These are phyloP conservation scores for Diabrotica virgifera DNA, from an alignment of 1,140 invertebrate species.

Conservation along the genomic window DNA sequence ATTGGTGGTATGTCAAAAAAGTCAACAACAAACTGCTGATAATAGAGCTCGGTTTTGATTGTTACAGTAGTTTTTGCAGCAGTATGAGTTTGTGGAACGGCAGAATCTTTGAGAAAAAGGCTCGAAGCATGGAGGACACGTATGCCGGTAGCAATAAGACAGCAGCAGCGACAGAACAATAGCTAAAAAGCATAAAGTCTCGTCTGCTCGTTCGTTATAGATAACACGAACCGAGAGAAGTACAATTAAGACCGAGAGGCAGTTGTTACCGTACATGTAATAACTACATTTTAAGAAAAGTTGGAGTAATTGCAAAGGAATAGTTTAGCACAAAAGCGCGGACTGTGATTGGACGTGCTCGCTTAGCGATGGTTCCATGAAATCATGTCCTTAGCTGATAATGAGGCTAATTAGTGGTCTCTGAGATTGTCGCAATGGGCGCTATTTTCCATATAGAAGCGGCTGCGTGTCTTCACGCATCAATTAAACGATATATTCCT, in stretches of 20 bases:
- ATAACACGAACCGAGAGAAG: slow-evolving; percentile 25
- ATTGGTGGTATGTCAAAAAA: too few relatives aligned
- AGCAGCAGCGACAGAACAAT: too few relatives aligned
- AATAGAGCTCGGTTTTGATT: too few relatives aligned
- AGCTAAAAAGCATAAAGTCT: too few relatives aligned
- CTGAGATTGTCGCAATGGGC: slow-evolving; percentile 47
- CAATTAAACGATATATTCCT: slow-evolving; percentile 39
- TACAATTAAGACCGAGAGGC: slow-evolving; percentile 25
- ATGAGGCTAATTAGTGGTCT: slow-evolving; percentile 44
- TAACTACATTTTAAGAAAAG: slow-evolving; percentile 39
- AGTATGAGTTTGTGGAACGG: too few relatives aligned
- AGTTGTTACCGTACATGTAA: slow-evolving; percentile 33
- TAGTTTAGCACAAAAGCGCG: slow-evolving; percentile 18
- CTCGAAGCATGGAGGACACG: too few relatives aligned
- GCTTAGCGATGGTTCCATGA: slow-evolving; percentile 37
- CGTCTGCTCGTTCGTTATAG: slow-evolving; percentile 1
- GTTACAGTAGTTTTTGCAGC: too few relatives aligned
- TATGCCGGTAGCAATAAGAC: too few relatives aligned
- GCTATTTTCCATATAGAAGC: slow-evolving; percentile 42
- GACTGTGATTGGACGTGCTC: slow-evolving; percentile 37
- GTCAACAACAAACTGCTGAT: too few relatives aligned
- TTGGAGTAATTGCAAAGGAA: slow-evolving; percentile 26
- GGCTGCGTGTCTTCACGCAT: slow-evolving; percentile 35
- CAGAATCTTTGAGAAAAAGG: too few relatives aligned
- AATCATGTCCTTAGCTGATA: slow-evolving; percentile 42